Conservation (phyloP, 2,888 invertebrate genomes). For the Cheilosia variabilis region DNA sequence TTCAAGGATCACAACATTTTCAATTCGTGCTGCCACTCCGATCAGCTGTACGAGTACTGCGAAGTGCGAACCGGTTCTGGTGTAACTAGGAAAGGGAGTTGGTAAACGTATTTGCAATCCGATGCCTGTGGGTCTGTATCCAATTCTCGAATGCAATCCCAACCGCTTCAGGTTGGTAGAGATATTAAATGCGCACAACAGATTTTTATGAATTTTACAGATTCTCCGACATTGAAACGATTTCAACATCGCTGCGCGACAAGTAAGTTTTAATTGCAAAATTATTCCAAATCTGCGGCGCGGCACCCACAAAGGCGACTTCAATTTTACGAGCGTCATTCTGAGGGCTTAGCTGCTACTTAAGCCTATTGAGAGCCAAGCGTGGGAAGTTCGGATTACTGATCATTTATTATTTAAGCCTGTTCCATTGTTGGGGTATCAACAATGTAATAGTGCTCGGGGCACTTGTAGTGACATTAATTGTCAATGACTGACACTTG, state of each 20-base stretch:
- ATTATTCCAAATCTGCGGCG: background rate
- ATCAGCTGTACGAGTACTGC: conserved; percentile 7
- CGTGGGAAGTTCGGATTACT: conserved; percentile 57
- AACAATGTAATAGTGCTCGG: conserved; percentile 41
- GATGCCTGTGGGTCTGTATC: conserved; percentile 49
- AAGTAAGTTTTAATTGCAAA: background rate
- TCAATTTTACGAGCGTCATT: background rate
- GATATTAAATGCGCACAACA: conserved; percentile 35
- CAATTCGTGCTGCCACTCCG: conserved; percentile 16
- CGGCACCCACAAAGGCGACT: background rate
- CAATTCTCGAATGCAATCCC: conserved; percentile 39
- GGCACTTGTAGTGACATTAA: conserved; percentile 68
- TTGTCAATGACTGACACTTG: conserved; percentile 63
- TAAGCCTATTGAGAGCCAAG: background rate
- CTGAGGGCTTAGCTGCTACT: background rate
- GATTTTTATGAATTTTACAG: conserved; percentile 3
- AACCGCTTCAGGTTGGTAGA: conserved; percentile 30
- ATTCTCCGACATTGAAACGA: conserved; percentile 29
- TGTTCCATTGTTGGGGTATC: conserved; percentile 1
- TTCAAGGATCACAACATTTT: conserved; percentile 74
- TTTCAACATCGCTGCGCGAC: conserved; percentile 1
- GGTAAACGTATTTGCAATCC: conserved; percentile 25
- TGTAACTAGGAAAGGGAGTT: conserved; percentile 54
- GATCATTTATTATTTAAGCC: conserved; percentile 37
- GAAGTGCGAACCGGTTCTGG: conserved; percentile 47